phyloP scores from a whole-genome alignment of 2,113 vertebrate species.

The Rhineura floridana region DNA sequence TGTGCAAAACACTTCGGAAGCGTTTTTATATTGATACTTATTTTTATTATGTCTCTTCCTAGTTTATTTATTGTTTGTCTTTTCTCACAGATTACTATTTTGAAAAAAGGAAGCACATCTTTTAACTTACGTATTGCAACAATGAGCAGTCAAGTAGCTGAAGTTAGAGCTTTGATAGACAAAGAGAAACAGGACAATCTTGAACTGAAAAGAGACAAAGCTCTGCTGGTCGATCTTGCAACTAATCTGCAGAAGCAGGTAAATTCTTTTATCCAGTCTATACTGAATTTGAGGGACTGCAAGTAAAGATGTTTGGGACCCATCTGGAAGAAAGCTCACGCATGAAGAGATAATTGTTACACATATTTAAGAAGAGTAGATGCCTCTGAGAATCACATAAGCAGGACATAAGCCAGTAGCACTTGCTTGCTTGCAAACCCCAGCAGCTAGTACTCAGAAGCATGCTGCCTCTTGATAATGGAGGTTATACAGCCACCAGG shows the following conservation, averaged over 20 bases:
- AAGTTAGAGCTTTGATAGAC: slow-evolving; percentile 33
- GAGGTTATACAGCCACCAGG: no score
- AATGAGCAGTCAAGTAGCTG: slow-evolving; percentile 19
- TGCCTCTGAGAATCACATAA: no score
- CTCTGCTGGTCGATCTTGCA: slow-evolving; percentile 41
- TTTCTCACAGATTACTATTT: slow-evolving; percentile 24
- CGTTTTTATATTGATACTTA: not conserved
- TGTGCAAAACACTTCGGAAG: not conserved
- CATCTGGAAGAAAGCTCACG: not conserved
- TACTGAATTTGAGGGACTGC: not conserved
- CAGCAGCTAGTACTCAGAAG: no score
- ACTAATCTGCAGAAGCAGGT: slow-evolving; percentile 49
- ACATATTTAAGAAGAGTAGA: no score
- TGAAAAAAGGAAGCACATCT: slow-evolving; percentile 34
- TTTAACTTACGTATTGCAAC: slow-evolving; percentile 33
- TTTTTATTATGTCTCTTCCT: not conserved
- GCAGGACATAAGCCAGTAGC: no score
- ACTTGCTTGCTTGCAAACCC: no score
- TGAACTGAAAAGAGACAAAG: slow-evolving; percentile 46
- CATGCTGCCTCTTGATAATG: no score
- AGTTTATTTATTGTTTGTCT: not conserved
- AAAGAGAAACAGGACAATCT: slow-evolving; percentile 36
- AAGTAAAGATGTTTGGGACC: not conserved
- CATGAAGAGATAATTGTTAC: not conserved
- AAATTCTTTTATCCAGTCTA: not conserved